Base-by-base conservation (phyloP, 1,140 invertebrate genomes). In the Camponotus pennsylvanicus region DNA sequence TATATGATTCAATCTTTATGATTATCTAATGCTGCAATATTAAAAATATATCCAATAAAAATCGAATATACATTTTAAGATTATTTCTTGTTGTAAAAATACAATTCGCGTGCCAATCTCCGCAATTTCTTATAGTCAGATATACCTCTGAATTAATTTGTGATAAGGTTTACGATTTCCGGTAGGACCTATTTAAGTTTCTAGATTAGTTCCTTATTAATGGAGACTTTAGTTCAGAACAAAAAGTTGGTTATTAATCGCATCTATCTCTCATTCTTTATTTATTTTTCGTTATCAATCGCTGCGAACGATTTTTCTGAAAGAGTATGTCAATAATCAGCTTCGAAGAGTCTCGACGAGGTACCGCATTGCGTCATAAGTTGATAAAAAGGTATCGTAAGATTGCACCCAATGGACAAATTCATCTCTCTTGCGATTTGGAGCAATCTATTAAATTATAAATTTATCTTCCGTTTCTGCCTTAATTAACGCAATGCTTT, bases 151-250 rank as follows among this genome's bases (percentile, higher is more conserved):
- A 13, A 8, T 34, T 55, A 52, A 70, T 70, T 69, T 9, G 40
- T 27, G 77, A 3, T 34, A 63, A 40, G 15, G n/a, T 1, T 69
- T 57, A 32, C n/a, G 69, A 80, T 80, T 45, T 80, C 34, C 45
- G 15, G 4, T 15, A 34, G 32, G 45, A 57, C 13, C 45, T 57
- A 15, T 11, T 80, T 80, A 80, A 69, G n/a, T 34, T 70, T 15
- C 13, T 55, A 18, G n/a, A 80, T 80, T 69, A 55, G n/a, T 80
- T 55, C 11, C n/a, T 66, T 49, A 61, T 78, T 78, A 78, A 78
- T 66, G 15, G 13, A 64, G 32, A 66, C 55, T 21, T 13, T 61
- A 34, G 34, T 37, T 9, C n/a, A 18, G 77, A 13, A 70, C 69
- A 80, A 69, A 34, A 70, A 40, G 5, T 57, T 13, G 27, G 18